A percentile compares a stretch with the other conserved stretches of the same genome.
Evolutionary conservation across 2,888 invertebrate species (phyloP).

Genomic region (Mesopsocus fuscifrons): DNA sequence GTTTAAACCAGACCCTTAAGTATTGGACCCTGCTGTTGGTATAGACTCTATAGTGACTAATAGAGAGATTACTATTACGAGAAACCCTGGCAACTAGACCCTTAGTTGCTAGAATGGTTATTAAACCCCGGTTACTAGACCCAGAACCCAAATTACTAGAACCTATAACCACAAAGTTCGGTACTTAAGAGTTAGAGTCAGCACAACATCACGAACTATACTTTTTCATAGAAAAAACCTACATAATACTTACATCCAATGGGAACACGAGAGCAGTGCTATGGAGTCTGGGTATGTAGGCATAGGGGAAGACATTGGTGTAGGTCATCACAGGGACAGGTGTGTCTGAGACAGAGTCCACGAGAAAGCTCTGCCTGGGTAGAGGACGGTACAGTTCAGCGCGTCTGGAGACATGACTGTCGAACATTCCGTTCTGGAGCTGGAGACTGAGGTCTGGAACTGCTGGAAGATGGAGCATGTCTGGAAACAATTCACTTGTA

Average conservation of each 20-base stretch:
- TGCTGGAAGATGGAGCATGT: slow-evolving; percentile 8
- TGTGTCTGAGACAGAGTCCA: slow-evolving; percentile 23
- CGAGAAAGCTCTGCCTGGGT: slow-evolving; percentile 22
- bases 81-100: no score
- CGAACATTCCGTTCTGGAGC: slow-evolving; percentile 16
- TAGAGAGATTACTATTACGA: no score
- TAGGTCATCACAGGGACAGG: slow-evolving; percentile 38
- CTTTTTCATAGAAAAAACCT: no score
- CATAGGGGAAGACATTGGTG: slow-evolving; percentile 56
- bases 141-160: no score
- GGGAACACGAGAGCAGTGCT: slow-evolving; percentile 57
- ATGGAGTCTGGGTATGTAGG: slow-evolving; percentile 48
- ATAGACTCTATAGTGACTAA: no score
- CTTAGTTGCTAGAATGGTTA: no score
- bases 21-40: no score
- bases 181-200: no score
- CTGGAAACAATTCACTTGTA: slow-evolving; percentile 6
- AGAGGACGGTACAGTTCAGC: slow-evolving; percentile 12
- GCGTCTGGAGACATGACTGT: slow-evolving; percentile 13
- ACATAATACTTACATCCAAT: slow-evolving; percentile 44
- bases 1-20: no score
- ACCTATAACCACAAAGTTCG: no score
- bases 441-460: slow-evolving; percentile 15
- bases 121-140: no score
- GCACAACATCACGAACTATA: no score